Conservation (phyloP, 1,140 invertebrate genomes). For the Brachionus manjavacas region DNA sequence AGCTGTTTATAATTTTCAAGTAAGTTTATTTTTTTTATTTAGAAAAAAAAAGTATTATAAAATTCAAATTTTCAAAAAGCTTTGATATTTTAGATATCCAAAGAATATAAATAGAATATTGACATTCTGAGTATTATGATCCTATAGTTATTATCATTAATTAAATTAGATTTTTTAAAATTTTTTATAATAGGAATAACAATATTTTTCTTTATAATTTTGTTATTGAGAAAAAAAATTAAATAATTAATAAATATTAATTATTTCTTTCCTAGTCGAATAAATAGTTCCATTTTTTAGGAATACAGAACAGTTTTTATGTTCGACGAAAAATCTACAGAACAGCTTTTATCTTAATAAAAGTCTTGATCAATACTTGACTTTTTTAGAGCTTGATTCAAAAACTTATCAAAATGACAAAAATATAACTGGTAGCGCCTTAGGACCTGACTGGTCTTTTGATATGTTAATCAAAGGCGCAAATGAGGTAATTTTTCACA, state of each 20-base stretch:
- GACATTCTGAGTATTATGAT: too few relatives aligned
- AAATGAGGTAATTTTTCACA: conserved; percentile 35
- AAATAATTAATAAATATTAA: too few relatives aligned
- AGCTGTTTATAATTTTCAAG: not conserved
- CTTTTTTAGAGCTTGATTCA: conserved; percentile 63
- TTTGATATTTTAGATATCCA: not conserved
- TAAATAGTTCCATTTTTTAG: too few relatives aligned
- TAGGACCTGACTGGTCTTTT: conserved; percentile 89
- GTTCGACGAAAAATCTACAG: too few relatives aligned
- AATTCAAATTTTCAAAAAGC: not conserved
- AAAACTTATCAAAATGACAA: conserved; percentile 59
- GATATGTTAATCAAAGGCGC: conserved; percentile 65
- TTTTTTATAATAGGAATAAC: too few relatives aligned
- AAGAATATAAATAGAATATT: not conserved
- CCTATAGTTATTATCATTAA: too few relatives aligned
- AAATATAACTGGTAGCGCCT: conserved; percentile 68
- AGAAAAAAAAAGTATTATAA: not conserved
- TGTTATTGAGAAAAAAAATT: too few relatives aligned
- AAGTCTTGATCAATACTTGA: too few relatives aligned
- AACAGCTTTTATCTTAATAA: not conserved
- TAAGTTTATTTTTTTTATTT: not conserved
- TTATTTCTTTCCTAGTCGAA: too few relatives aligned
- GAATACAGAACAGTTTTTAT: too few relatives aligned
- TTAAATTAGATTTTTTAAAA: too few relatives aligned
- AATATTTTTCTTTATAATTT: too few relatives aligned